Base-by-base conservation (phyloP, 2,888 invertebrate genomes). In the Ptychoptera contaminata region DNA sequence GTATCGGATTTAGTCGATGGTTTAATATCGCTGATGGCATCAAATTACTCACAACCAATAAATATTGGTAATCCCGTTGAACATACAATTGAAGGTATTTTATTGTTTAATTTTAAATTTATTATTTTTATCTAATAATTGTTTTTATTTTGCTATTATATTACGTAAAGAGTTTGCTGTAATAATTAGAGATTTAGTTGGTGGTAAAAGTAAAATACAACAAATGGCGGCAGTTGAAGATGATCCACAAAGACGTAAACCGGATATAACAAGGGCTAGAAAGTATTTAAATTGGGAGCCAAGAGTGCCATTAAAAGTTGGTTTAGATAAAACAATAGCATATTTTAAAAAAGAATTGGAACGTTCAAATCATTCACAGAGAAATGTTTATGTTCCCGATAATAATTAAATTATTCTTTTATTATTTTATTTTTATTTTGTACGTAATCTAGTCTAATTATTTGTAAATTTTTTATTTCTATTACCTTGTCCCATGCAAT, bases 41-140 rank as follows among this genome's bases (percentile, higher is more conserved):
- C 91, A 12, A 93, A 92, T 68, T 94, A 88, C 62, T 80, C 87
- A 0, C 74, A 77, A 53, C 98, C 98, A 7, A 80, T 98, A 2
- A 98, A 98, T 67, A 69, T 98, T 49, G 98, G 98, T 36, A 99
- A 98, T 69, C 97, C 98, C 1, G 91, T 92, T 37, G 98, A 99
- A 65, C 90, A 94, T 62, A 88, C 92, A 2, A 97, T 98, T 55
- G 79, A 82, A 71, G 83, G 83, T 82, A n/a, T n/a, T n/a, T n/a
- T n/a, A n/a, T 40, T 31, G n/a, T 32, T 30, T 43, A 29, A 16
- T 40, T 6, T 23, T 36, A 30, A 45, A 50, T 32, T 37, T 41
- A 38, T 40, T 23, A 16, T 40, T 40, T 23, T 4, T 2, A 12
- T 12, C 1, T 1, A 29, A 30, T 16, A 31, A 23, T 34, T 38